phyloP scores from a whole-genome alignment of 2,113 vertebrate genomes.

The Ia io region DNA sequence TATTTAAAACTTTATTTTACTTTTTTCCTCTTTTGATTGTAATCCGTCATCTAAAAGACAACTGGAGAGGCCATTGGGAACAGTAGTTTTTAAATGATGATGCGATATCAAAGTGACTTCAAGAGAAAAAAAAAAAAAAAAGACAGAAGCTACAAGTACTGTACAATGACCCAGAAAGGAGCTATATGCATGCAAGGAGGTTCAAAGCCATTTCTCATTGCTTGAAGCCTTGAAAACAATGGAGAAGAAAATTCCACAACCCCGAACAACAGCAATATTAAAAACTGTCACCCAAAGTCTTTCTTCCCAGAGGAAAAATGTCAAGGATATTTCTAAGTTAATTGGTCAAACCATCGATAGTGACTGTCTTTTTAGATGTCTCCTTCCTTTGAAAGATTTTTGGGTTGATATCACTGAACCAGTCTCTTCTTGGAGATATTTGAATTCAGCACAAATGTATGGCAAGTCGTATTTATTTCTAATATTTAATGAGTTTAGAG shows the following conservation, averaged over 20 bases:
- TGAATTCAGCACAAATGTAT: background rate
- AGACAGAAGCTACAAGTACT: background rate
- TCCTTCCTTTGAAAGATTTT: background rate
- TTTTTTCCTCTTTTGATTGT: slow-evolving; percentile 61
- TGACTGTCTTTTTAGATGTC: slow-evolving; percentile 19
- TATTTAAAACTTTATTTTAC: slow-evolving; percentile 71
- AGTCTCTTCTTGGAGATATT: slow-evolving; percentile 9
- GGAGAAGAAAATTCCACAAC: slow-evolving; percentile 13
- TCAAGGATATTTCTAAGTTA: slow-evolving; percentile 67
- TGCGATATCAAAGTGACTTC: slow-evolving; percentile 31
- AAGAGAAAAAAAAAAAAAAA: background rate
- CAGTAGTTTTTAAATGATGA: slow-evolving; percentile 21
- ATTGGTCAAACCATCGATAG: slow-evolving; percentile 49
- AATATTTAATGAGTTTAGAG: slow-evolving; percentile 11
- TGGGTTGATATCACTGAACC: background rate
- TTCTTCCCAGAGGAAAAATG: slow-evolving; percentile 48
- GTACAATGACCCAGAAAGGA: background rate
- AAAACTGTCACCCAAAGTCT: slow-evolving; percentile 47
- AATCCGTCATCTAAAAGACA: slow-evolving; percentile 56
- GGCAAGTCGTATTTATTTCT: background rate
- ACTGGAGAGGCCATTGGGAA: slow-evolving; percentile 5
- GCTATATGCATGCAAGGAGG: background rate
- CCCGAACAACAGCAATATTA: background rate
- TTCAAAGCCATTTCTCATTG: slow-evolving; percentile 22
- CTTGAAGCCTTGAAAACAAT: slow-evolving; percentile 28